Evolutionary conservation across 2,888 invertebrate species (phyloP), one percentile per base, ranked within the genome.

Genomic region (Hemistola chrysoprasaria): DNA sequence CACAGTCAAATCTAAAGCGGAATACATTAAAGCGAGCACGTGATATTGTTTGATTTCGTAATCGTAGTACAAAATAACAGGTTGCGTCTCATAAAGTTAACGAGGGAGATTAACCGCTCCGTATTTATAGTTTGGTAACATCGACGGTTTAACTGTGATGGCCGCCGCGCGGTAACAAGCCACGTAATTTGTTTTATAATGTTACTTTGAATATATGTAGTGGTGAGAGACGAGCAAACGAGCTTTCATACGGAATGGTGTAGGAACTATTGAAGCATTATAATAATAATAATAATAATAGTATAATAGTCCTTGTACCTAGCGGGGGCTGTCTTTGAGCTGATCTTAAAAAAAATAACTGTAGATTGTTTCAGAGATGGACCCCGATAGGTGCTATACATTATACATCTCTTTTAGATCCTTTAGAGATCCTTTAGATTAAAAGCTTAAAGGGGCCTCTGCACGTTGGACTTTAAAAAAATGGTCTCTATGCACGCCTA

Each of bases 31-130:
- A 71, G 40, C 59, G 62, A 72, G 77, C 75, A 77, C 78, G 74
- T 75, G 77, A 80, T 82, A 80, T 80, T 85, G 83, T 86, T 83
- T 83, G 78, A 76, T 78, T 80, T 78, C 67, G 62, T 82, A 83
- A 85, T 82, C 71, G 69, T 71, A 57, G 62, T 60, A 62, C 71
- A 59, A 80, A 82, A 82, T 82, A 78, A 80, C 75, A 76, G 79
- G 79, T 79, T 81, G 64, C 61, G 56, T 65, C 66, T 70, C 59
- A 65, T 70, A 75, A 68, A 53, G 65, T 72, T 79, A 78, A 79
- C 78, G 62, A 74, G 43, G 22, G 34, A 44, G 71, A 78, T 78
- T 75, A 78, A 74, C 71, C 47, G 48, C 49, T 52, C 42, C 48
- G 48, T 62, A 65, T 62, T 62, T 63, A 65, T 67, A 64, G 61